Percentiles rank a stretch among this genome's conserved stretches.
Evolutionary conservation across 2,113 vertebrate species (phyloP).

Genomic region (Chiloscyllium plagiosum): DNA sequence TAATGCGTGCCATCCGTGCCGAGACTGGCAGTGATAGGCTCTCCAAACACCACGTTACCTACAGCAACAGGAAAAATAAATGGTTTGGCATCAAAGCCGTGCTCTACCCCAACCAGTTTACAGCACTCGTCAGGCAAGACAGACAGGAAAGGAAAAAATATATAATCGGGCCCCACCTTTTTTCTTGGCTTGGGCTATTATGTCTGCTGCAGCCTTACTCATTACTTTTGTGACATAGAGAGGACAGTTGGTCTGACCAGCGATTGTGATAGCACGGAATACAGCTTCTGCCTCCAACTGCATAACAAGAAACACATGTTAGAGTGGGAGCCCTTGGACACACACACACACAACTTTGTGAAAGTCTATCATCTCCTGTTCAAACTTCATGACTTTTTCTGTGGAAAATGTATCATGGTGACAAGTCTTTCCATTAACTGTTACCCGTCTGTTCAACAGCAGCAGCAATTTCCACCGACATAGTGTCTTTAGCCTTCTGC

Average conservation of each 20-base stretch:
- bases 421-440: not conserved
- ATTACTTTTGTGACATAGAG: constrained; percentile 94
- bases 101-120: not conserved
- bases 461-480: not conserved
- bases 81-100: not conserved
- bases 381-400: not conserved
- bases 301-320: constrained; percentile 41
- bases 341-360: not conserved
- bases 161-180: constrained; percentile 64
- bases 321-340: not conserved
- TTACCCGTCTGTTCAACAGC: not conserved
- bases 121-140: not conserved
- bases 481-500: not conserved
- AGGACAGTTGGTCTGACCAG: constrained; percentile 96
- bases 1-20: constrained; percentile 95
- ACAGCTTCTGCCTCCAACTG: constrained; percentile 96
- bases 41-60: constrained; percentile 96
- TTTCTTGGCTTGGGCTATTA: constrained; percentile 94
- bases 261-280: constrained; percentile 90
- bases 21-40: constrained; percentile 89
- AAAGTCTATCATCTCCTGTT: not conserved
- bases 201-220: constrained; percentile 95
- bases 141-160: not conserved
- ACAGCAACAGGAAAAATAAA: constrained; percentile 20
- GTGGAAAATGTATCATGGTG: not conserved